A percentile compares a stretch with the other conserved stretches of the same genome.
Evolutionary conservation across 2,113 vertebrate genomes (phyloP).

Genomic region (Macrotis lagotis): DNA sequence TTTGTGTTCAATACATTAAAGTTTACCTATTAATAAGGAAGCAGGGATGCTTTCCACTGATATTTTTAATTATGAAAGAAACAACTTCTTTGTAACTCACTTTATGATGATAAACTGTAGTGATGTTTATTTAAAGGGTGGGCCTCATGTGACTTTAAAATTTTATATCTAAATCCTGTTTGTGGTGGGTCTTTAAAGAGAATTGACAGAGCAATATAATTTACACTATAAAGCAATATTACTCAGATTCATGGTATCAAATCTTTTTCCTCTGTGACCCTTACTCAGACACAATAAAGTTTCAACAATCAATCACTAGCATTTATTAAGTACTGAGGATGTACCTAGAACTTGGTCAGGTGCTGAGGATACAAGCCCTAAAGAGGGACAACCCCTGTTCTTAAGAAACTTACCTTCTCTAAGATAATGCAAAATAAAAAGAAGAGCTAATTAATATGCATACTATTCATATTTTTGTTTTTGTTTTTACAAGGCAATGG

Average conservation of each 20-base stretch:
- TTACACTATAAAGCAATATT: constrained; percentile 3
- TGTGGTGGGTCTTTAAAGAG: constrained; percentile 52
- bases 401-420: no score
- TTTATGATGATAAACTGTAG: constrained; percentile 69
- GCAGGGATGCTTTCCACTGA: constrained; percentile 75
- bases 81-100: constrained; percentile 76
- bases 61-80: constrained; percentile 76
- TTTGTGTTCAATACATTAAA: constrained; percentile 79
- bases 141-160: constrained; percentile 70
- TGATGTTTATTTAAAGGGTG: constrained; percentile 78
- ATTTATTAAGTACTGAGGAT: no score
- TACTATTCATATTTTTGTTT: no score
- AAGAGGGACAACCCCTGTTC: no score
- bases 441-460: no score
- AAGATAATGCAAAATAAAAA: no score
- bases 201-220: constrained; percentile 51
- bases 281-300: neutral
- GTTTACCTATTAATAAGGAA: constrained; percentile 88
- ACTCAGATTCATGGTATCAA: neutral
- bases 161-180: constrained; percentile 81
- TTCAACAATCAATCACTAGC: no score
- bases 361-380: no score
- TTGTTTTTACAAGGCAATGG: no score
- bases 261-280: neutral
- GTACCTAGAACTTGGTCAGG: no score